Evolutionary conservation across 2,113 vertebrate species (phyloP), one percentile per base, ranked within the genome.

Genomic region (Hystrix brachyura): DNA sequence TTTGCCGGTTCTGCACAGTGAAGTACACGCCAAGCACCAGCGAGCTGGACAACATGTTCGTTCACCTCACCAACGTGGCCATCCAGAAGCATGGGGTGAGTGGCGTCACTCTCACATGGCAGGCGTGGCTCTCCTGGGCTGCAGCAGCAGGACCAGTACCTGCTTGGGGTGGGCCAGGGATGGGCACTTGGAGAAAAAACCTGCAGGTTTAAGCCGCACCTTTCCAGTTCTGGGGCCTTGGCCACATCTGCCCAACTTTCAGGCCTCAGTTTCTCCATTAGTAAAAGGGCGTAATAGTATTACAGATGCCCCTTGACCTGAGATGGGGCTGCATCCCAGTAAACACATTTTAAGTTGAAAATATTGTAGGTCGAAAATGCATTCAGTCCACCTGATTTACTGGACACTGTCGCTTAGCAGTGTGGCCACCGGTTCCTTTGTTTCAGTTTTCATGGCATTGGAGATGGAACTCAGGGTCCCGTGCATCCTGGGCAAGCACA

Each of bases 21-120:
- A 99, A 99, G 88, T 99, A 99, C 97, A 99, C 99, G 0, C 99
- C 99, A 1, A 99, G 99, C 95, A 99, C 99, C 57, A 99, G 99
- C 67, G 99, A 99, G 93, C 97, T 99, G 98, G 99, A 99, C 98
- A 99, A 99, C 98, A 99, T 99, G 99, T 99, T 99, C 94, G 99
- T 99, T 0, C 99, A 99, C 65, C 99, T 99, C 89, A 99, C 99
- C 62, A 99, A 99, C 0, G 99, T 99, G 67, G 99, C 99, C 98
- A 99, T 99, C 96, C 99, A 99, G 97, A 99, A 99, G 88, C 99
- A 99, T 0, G 99, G 99, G 98, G 99, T 99, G 93, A 98, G 99
- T 92, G 64, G 0, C 1, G 1, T 3, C 2, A 2, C 34, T 0
- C 1, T 29, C 11, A 21, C 19, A 38, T 55, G 74, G 48, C 94